Conservation (phyloP, 92 coral and sea anemone genomes). For the Actinostola sp. region DNA sequence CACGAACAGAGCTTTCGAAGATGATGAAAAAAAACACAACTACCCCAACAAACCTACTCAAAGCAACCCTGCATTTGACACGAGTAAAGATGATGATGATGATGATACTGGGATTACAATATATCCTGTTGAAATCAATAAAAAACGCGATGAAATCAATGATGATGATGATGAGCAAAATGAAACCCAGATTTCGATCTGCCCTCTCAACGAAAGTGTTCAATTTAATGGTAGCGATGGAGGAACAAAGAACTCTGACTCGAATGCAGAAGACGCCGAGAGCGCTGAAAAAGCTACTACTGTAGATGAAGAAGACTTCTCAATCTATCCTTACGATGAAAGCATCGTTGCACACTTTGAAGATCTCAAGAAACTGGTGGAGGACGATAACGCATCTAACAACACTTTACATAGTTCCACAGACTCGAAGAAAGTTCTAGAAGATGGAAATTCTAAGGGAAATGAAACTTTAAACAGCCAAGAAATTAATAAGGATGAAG, state of each 20-base stretch:
- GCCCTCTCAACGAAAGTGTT: constrained; percentile 21
- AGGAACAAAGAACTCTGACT: neutral
- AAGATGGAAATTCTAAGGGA: neutral
- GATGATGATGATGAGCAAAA: constrained; percentile 23
- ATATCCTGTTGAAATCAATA: constrained; percentile 16
- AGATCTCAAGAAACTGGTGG: constrained; percentile 14
- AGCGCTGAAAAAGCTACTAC: neutral
- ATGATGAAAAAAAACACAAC: constrained; percentile 21
- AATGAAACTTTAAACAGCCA: no score
- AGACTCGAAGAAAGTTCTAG: neutral
- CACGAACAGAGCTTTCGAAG: constrained; percentile 21
- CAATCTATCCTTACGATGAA: constrained; percentile 16
- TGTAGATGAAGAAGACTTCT: constrained; percentile 18
- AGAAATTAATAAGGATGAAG: neutral
- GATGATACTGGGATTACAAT: constrained; percentile 18
- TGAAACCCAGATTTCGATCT: constrained; percentile 15
- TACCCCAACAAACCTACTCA: neutral
- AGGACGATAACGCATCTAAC: neutral
- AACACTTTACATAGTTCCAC: neutral
- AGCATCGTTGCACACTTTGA: constrained; percentile 19
- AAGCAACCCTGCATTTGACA: neutral
- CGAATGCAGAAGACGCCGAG: neutral
- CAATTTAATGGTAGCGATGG: neutral
- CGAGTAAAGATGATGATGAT: constrained; percentile 12
- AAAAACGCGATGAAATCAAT: neutral